Evolutionary conservation across 2,888 invertebrate genomes (phyloP).

Genomic region (Geotrupes spiniger): DNA sequence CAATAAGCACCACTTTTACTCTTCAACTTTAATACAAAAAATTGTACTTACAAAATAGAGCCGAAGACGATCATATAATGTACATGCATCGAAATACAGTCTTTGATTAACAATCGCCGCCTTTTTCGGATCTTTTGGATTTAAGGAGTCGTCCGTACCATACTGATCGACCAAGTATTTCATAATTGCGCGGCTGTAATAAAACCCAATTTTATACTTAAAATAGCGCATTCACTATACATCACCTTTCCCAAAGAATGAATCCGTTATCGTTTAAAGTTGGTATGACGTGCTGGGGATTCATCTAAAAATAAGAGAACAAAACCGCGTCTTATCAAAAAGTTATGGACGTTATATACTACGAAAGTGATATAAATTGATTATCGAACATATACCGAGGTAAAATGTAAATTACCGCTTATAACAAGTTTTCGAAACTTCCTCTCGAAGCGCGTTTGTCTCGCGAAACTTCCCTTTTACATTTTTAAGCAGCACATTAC

Average conservation of each 20-base stretch:
- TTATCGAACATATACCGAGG: too few relatives aligned
- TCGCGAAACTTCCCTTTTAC: too few relatives aligned
- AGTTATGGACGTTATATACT: too few relatives aligned
- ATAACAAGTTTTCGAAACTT: too few relatives aligned
- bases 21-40: too few relatives aligned
- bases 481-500: too few relatives aligned
- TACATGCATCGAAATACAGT: slow-evolving; percentile 61
- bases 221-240: slow-evolving; percentile 1
- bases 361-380: too few relatives aligned
- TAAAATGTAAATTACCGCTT: too few relatives aligned
- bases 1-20: too few relatives aligned
- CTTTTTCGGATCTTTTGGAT: slow-evolving; percentile 62
- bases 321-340: too few relatives aligned
- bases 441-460: too few relatives aligned
- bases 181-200: slow-evolving; percentile 64
- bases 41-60: slow-evolving; percentile 63
- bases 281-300: slow-evolving; percentile 70
- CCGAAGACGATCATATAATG: slow-evolving; percentile 54
- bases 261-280: slow-evolving; percentile 71
- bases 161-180: slow-evolving; percentile 65
- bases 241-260: slow-evolving; percentile 65
- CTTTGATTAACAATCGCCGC: slow-evolving; percentile 63
- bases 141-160: slow-evolving; percentile 61
- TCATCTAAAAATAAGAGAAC: slow-evolving; percentile 55
- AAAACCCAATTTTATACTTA: too few relatives aligned